A percentile compares a stretch with the other conserved stretches of the same genome.
phyloP scores from a whole-genome alignment of 1,140 invertebrate genomes.

The Zaprionus lachaisei region DNA sequence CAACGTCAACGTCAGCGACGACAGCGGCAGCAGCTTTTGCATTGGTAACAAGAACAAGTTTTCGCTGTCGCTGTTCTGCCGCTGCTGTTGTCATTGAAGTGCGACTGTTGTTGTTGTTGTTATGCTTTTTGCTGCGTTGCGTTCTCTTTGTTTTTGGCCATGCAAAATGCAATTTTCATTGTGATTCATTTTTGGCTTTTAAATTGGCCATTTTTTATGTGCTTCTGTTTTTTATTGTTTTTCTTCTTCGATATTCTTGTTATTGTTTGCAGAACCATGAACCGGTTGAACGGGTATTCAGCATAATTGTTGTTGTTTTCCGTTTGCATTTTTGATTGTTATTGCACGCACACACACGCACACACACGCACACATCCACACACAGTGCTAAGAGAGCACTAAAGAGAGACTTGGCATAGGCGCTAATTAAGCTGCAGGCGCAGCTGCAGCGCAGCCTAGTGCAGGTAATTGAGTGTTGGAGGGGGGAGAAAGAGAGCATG shows the following conservation, averaged over 20 bases:
- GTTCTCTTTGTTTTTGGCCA: conserved; percentile 22
- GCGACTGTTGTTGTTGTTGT: conserved; percentile 16
- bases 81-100: conserved; percentile 21
- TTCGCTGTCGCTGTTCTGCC: conserved; percentile 3
- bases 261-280: conserved; percentile 34
- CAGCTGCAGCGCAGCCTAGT: not conserved
- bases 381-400: not conserved
- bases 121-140: conserved; percentile 25
- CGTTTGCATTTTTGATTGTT: conserved; percentile 42
- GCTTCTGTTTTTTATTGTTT: conserved; percentile 13
- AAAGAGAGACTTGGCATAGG: not conserved
- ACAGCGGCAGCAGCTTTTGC: conserved; percentile 9
- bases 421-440: conserved; percentile 6
- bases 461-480: not conserved
- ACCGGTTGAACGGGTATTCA: conserved; percentile 43
- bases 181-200: conserved; percentile 49
- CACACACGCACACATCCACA: not conserved
- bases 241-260: conserved; percentile 15
- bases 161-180: conserved; percentile 50
- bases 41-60: conserved; percentile 39
- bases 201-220: conserved; percentile 44
- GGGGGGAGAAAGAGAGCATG: not conserved
- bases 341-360: conserved; percentile 24
- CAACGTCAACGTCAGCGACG: conserved; percentile 12
- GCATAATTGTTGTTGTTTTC: conserved; percentile 41